These are phyloP conservation scores for Lucilia cuprina DNA, from an alignment of 1,140 invertebrate genomes.

Conservation along the genomic window DNA sequence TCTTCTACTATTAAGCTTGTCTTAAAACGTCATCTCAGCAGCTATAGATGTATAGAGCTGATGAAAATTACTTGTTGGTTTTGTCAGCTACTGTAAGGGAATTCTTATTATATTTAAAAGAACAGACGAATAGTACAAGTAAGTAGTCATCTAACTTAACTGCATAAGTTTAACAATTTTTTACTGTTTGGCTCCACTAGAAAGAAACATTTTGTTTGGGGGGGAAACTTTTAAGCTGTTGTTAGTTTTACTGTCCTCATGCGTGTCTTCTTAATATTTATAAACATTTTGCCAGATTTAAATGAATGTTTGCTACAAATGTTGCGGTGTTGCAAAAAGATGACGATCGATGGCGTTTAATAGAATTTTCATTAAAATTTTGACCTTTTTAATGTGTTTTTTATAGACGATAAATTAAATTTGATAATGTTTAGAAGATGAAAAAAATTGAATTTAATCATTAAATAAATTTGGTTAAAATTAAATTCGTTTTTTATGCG, in stretches of 20 bases:
- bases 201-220: background rate
- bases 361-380: background rate
- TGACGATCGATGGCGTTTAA: background rate
- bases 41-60: background rate
- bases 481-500: no score
- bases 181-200: no score
- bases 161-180: no score
- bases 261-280: background rate
- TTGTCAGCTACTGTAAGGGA: background rate
- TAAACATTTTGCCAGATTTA: background rate
- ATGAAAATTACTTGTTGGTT: background rate
- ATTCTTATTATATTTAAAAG: background rate
- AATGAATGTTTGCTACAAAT: background rate
- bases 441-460: no score
- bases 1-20: background rate
- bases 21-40: conserved; percentile 1
- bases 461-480: no score
- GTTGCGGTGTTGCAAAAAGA: background rate
- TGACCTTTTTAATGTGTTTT: background rate
- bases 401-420: background rate
- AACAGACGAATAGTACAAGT: no score
- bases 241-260: background rate
- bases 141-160: no score
- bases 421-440: background rate
- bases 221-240: background rate